Evolutionary conservation across 2,888 invertebrate species (phyloP), one percentile per base, ranked within the genome.

Genomic region (Agrenia bidenticulata): DNA sequence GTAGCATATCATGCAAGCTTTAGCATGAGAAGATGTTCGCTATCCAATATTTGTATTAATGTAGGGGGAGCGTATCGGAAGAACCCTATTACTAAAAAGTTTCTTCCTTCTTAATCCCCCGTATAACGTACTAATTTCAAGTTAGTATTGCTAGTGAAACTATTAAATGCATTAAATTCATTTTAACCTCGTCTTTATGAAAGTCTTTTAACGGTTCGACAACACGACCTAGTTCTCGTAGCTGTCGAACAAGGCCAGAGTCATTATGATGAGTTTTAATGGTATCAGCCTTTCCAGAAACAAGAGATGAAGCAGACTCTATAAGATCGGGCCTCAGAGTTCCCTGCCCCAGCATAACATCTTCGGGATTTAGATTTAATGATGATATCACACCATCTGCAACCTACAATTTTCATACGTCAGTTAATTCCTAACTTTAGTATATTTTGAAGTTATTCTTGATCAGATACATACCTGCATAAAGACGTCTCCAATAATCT

Each of bases 241-340:
- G 82, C 77, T 86, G 84, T 65, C 96, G 84, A 64, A 99, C 94
- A 64, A 98, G 84, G 79, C 94, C 94, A 13, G 95, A 96, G 82
- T 99, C 99, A 81, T 99, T 99, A 84, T 99, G 99, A 81, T 99
- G 99, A 26, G 99, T 99, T 83, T 99, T 99, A 79, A 99, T 99
- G 27, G 90, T 90, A 78, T 95, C 93, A 0, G 99, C 99, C 82
- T 92, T 92, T 77, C 83, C 80, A 77, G 80, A 84, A 71, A 88
- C 93, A 77, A 94, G 79, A 67, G 85, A 81, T 1, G 95, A 96
- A 7, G 98, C 98, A 17, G 96, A 97, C 83, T 99, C 99, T 78
- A 99, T 99, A 77, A 99, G 85, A 83, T 99, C 99, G 45, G 99
- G 98, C 79, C 99, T 84, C 19, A 99, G 85, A 0, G 98, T 99